Evolutionary conservation across 2,888 invertebrate genomes (phyloP), one percentile per base, ranked within the genome.

Genomic region (Crematogaster levior): DNA sequence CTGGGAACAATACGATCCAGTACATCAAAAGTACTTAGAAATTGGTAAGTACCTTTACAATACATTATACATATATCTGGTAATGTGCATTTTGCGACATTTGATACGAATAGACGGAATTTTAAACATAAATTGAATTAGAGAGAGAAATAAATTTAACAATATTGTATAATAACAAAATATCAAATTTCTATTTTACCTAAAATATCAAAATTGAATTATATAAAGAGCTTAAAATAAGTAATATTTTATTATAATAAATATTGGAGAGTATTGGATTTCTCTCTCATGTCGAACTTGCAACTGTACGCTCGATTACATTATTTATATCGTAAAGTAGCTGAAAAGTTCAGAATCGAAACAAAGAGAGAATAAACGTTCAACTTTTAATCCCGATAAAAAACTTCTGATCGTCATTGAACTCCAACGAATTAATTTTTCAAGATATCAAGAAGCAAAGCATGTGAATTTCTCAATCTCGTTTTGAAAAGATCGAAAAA

Each of bases 1-100:
- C 73, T 99, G 99, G 99, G 98, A 98, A 90, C 97, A 97, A 93
- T 99, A 98, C 95, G 98, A 98, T 94, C 97, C 97, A 1, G 97
- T 98, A 85, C 98, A 98, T 95, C 98, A 98, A 93, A 98, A 98
- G 94, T 99, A 98, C 95, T 95, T 99, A 92, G 98, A 98, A 96
- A 98, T 98, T 93, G 97, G 98, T 98, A 95, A 96, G 96, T 94
- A 79, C 56, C 21, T 46, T 37, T 51, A 48, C 7, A 34, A n/a
- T n/a, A n/a, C n/a, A n/a, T n/a, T n/a, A n/a, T n/a, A n/a, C n/a
- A n/a, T n/a, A n/a, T n/a, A 46, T 15, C 1, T 30, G 4, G 4
- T 40, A 9, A 0, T 2, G 21, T 6, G 18, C n/a, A 30, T 53
- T 75, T 43, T 10, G 6, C 12, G 2, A 51, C 3, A 34, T 53